Base-by-base conservation (phyloP, 2,888 invertebrate species). In the Sicus ferrugineus region DNA sequence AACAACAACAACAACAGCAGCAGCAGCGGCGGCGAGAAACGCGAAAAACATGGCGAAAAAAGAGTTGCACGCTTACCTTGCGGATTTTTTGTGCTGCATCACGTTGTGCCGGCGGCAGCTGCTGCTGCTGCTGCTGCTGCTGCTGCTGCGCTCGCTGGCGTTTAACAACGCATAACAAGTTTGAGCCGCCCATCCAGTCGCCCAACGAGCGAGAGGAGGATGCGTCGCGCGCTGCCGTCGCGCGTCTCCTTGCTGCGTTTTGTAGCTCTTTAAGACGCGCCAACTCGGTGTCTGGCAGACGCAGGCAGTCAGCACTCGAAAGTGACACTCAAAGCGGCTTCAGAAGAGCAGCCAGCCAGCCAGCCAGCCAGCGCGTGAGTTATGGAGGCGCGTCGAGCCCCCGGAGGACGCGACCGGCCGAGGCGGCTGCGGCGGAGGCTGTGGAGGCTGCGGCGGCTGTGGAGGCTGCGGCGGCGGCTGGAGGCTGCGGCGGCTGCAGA, bases 111-210 rank as follows among this genome's bases (percentile, higher is more conserved):
- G 21, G 21, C 54, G 9, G 50, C 9, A 6, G 2, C 23, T 54
- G 52, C 19, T 9, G 3, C 52, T 54, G 21, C 7, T 23, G 28
- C 23, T 66, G 54, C 34, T 54, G 38, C 6, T 52, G 26, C n/a
- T 5, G n/a, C 14, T 46, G 56, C 58, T 59, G 23, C 28, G 28
- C 30, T 21, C 28, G 48, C 67, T 58, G 66, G 68, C 62, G 65
- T 73, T 73, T 70, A 69, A 69, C 63, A 67, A 65, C 70, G 23
- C 23, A 68, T 73, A 73, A 71, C 71, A 67, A 73, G 73, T 70
- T 68, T 58, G 65, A 70, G 68, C 71, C 73, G 73, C 73, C 73
- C 71, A 71, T 70, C 34, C 67, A 68, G 69, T 48, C 73, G 59
- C 23, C 21, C 58, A 21, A 11, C 21, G 38, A 38, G 14, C 7